These are phyloP conservation scores for Bubalus kerabau DNA, from an alignment of 2,113 vertebrate genomes.

Conservation along the genomic window DNA sequence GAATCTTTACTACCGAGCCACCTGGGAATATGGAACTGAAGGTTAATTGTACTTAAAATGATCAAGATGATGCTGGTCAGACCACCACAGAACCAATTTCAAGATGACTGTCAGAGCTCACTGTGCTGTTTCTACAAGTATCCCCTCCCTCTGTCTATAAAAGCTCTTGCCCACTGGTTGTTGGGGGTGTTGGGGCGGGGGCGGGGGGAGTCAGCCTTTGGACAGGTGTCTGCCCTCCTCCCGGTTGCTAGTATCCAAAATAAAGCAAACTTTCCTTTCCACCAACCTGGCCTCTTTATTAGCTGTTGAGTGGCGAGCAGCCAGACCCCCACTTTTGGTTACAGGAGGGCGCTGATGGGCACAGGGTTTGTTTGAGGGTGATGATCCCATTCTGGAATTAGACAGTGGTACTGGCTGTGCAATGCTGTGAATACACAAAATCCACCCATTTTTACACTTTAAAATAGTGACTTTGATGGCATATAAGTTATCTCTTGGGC, in stretches of 20 bases:
- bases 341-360: neutral
- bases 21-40: neutral
- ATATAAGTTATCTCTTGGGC: neutral
- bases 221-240: neutral
- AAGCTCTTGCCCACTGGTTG: neutral
- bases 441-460: neutral
- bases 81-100: neutral
- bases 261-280: neutral
- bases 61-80: neutral
- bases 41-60: neutral
- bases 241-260: neutral
- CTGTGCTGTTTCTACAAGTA: neutral
- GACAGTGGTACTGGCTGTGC: neutral
- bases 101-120: neutral
- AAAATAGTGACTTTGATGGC: neutral
- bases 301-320: neutral
- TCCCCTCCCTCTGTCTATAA: neutral
- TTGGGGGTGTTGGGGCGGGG: neutral
- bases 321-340: neutral
- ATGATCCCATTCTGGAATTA: neutral
- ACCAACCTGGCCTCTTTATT: neutral
- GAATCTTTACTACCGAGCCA: neutral
- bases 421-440: neutral
- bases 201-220: neutral
- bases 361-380: neutral